Conservation (phyloP, 2,797 vertebrate species). For the Pagetopsis macropterus region DNA sequence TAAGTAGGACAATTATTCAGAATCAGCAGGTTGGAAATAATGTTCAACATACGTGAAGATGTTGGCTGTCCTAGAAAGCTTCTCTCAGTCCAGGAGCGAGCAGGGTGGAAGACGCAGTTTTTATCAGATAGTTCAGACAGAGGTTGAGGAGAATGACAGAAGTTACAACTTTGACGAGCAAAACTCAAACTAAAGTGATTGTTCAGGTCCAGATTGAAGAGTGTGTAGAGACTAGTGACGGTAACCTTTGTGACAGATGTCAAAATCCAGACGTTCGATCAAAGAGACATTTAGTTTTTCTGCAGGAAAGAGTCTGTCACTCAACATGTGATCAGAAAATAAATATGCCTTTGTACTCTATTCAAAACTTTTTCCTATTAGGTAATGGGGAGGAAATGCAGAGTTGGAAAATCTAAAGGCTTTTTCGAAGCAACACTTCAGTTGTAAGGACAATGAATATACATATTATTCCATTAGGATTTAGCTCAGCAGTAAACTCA, state of each 20-base stretch:
- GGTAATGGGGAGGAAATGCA: too few relatives aligned
- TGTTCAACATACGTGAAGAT: conserved; percentile 6
- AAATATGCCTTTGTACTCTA: too few relatives aligned
- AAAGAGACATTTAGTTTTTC: conserved; percentile 20
- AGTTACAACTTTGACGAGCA: conserved; percentile 37
- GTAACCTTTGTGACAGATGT: conserved; percentile 28
- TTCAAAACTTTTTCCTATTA: not conserved
- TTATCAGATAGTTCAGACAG: conserved; percentile 24
- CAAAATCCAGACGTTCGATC: conserved; percentile 15
- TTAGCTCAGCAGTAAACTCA: not conserved
- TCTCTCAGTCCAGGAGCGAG: conserved; percentile 9
- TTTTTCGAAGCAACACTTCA: not conserved
- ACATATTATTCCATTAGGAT: not conserved
- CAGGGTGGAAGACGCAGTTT: conserved; percentile 15
- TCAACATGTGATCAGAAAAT: conserved; percentile 6
- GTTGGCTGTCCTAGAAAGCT: conserved; percentile 2
- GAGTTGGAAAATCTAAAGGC: not conserved
- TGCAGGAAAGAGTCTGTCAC: conserved; percentile 28
- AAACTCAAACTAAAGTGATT: conserved; percentile 24
- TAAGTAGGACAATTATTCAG: conserved; percentile 4
- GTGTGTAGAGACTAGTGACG: conserved; percentile 25
- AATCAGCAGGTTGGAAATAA: conserved; percentile 1
- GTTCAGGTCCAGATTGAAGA: conserved; percentile 42
- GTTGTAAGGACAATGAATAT: not conserved
- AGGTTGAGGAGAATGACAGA: conserved; percentile 37